Evolutionary conservation across 2,113 vertebrate species (phyloP).

Genomic region (Poecilia latipinna): DNA sequence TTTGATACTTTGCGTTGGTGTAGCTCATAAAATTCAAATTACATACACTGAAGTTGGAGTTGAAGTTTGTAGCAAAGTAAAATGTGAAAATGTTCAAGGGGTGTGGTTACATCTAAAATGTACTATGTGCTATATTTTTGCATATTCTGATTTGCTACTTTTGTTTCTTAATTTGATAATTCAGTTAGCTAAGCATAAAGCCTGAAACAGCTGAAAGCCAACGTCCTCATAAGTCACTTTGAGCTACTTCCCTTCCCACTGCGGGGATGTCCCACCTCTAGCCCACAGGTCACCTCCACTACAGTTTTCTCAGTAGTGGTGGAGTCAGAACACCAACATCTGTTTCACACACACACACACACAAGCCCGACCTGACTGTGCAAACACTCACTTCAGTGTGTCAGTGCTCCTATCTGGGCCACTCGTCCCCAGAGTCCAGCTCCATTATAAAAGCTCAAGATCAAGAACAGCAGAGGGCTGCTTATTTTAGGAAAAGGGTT

Average conservation of each 20-base stretch:
- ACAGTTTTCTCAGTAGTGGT: constrained; percentile 17
- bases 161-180: neutral
- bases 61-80: neutral
- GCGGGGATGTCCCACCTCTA: constrained; percentile 10
- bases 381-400: constrained; percentile 37
- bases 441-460: constrained; percentile 77
- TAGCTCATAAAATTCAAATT: no score
- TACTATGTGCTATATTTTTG: neutral
- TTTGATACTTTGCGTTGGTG: no score
- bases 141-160: neutral
- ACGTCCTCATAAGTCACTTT: constrained; percentile 1
- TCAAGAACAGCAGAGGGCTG: constrained; percentile 73
- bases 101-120: neutral
- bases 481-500: constrained; percentile 77
- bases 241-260: neutral
- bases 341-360: constrained; percentile 4
- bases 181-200: neutral
- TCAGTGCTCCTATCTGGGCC: constrained; percentile 71
- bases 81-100: neutral
- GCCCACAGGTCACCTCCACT: constrained; percentile 38
- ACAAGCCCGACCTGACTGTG: constrained; percentile 22
- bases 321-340: constrained; percentile 21
- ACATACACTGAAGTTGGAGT: neutral
- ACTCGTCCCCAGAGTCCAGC: constrained; percentile 71
- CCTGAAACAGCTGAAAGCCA: neutral